These are phyloP conservation scores for Cynodonichthys magdalenae DNA, from an alignment of 2,797 vertebrate species.

Conservation along the genomic window DNA sequence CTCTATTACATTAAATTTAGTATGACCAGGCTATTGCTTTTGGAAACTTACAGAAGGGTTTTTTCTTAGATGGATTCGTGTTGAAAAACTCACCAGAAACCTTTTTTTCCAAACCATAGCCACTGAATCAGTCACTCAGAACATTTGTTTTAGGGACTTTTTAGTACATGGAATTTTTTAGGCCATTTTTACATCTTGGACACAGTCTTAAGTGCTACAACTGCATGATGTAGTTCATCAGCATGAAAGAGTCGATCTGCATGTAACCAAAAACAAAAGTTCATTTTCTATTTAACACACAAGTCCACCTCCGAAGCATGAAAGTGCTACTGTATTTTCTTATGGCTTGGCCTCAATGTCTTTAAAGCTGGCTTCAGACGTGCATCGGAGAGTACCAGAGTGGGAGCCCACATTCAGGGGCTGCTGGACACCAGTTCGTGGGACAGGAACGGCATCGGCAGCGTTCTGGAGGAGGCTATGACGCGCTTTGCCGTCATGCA, in stretches of 20 bases:
- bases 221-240: constrained; percentile 84
- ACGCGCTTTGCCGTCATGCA: constrained; percentile 94
- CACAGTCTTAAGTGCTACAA: constrained; percentile 76
- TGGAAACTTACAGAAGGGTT: too few species aligned
- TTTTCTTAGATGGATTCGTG: constrained; percentile 18
- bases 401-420: constrained; percentile 88
- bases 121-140: constrained; percentile 33
- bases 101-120: constrained; percentile 40
- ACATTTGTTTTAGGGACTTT: constrained; percentile 42
- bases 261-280: constrained; percentile 73
- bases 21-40: too few species aligned
- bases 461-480: constrained; percentile 93
- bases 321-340: constrained; percentile 82
- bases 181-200: constrained; percentile 74
- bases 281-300: constrained; percentile 75
- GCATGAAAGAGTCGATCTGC: constrained; percentile 83
- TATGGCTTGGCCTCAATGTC: constrained; percentile 92
- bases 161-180: constrained; percentile 61
- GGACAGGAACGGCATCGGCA: constrained; percentile 93
- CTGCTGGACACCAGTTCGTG: constrained; percentile 90
- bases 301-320: constrained; percentile 78
- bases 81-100: constrained; percentile 39
- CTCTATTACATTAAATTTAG: too few species aligned
- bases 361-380: constrained; percentile 95
- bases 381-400: constrained; percentile 89